phyloP scores from a whole-genome alignment of 2,797 vertebrate genomes.

The Gastrophryne carolinensis region DNA sequence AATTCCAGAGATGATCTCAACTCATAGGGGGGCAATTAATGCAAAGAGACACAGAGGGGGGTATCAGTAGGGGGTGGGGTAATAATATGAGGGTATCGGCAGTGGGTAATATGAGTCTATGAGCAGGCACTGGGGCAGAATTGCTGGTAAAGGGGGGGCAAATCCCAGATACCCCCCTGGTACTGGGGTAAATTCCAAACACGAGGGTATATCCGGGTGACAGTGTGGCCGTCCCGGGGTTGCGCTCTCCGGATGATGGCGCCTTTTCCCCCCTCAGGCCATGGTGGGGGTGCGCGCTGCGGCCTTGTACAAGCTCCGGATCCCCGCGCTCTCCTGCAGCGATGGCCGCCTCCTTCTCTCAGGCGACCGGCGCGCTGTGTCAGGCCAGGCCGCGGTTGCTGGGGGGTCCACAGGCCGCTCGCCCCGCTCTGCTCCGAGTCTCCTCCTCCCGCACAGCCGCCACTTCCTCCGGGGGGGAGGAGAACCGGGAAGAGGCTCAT shows the following conservation, averaged over 20 bases:
- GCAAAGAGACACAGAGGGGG: no score
- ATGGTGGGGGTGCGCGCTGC: not conserved
- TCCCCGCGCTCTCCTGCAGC: not conserved
- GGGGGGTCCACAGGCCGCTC: no score
- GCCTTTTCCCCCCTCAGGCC: not conserved
- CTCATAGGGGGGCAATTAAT: no score
- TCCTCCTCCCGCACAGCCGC: not conserved
- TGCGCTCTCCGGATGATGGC: no score
- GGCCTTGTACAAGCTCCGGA: not conserved
- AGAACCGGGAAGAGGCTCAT: not conserved
- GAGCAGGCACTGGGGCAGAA: no score
- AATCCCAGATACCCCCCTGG: no score
- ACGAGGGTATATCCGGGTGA: not conserved
- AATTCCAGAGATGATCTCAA: no score
- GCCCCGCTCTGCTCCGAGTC: not conserved
- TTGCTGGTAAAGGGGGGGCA: no score
- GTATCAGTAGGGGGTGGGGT: no score
- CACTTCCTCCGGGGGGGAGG: not conserved
- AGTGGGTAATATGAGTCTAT: no score
- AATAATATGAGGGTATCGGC: no score
- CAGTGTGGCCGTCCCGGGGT: not conserved
- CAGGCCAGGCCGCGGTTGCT: not conserved
- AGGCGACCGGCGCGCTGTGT: not conserved
- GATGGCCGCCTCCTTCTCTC: no score
- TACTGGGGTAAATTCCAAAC: not conserved